Evolutionary conservation across 2,888 invertebrate species (phyloP).

Genomic region (Gisinianus flammeolus): DNA sequence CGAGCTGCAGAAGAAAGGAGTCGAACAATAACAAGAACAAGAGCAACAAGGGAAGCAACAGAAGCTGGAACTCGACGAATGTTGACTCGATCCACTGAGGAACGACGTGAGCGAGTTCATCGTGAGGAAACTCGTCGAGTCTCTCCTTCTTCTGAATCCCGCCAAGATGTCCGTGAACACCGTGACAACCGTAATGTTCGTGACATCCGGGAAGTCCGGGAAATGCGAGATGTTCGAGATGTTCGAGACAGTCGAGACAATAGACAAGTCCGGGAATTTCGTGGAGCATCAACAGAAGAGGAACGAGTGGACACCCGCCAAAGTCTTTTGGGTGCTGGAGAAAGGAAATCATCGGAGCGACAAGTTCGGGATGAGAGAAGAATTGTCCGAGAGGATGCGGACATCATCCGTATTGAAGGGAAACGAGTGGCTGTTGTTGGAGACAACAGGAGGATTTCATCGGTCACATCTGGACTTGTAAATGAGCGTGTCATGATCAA

Average conservation of each 20-base stretch:
- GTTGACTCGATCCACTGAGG: not conserved
- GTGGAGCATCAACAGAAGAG: not conserved
- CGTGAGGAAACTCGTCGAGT: not conserved
- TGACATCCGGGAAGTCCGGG: not conserved
- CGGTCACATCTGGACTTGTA: not conserved
- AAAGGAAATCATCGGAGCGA: not conserved
- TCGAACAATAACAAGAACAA: no score
- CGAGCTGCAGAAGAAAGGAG: no score
- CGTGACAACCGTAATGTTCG: not conserved
- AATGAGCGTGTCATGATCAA: not conserved
- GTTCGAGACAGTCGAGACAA: not conserved
- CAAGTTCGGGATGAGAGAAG: not conserved
- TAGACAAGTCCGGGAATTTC: not conserved
- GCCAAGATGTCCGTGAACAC: slow-evolving; percentile 23
- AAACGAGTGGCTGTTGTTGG: no score
- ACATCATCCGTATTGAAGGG: slow-evolving; percentile 5
- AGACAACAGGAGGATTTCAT: no score
- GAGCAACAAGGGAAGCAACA: no score
- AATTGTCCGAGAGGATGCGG: not conserved
- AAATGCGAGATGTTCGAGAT: not conserved
- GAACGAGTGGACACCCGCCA: not conserved
- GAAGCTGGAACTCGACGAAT: not conserved
- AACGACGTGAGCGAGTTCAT: not conserved
- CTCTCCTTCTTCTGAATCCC: not conserved
- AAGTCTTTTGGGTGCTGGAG: no score